phyloP scores from a whole-genome alignment of 2,888 invertebrate species.

The Ethmia dodecea region DNA sequence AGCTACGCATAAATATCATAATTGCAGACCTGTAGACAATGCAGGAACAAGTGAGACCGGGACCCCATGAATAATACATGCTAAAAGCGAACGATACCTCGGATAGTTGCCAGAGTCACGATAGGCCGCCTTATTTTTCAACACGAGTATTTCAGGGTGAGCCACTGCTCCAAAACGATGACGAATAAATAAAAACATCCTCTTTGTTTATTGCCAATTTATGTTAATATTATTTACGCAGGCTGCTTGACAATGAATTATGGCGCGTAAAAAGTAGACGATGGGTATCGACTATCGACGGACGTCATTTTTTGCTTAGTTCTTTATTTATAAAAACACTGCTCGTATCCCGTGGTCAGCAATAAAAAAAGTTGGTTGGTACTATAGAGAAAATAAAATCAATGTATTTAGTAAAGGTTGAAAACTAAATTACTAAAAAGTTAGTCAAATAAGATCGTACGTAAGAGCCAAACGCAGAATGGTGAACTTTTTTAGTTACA shows the following conservation, averaged over 20 bases:
- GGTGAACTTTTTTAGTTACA: too few species aligned
- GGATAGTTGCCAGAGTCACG: constrained; percentile 38
- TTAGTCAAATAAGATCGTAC: too few species aligned
- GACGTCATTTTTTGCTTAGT: too few species aligned
- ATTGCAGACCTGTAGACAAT: constrained; percentile 71
- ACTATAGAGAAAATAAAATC: too few species aligned
- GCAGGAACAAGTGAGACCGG: constrained; percentile 60
- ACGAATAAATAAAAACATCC: constrained; percentile 26
- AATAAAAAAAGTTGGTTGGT: too few species aligned
- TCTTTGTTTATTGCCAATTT: constrained; percentile 26
- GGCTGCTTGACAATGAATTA: constrained; percentile 9
- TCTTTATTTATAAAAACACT: too few species aligned
- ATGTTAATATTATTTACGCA: constrained; percentile 21
- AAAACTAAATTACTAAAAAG: too few species aligned
- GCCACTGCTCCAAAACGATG: constrained; percentile 28
- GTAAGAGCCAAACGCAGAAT: too few species aligned
- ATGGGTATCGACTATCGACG: too few species aligned
- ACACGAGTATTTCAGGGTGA: constrained; percentile 44
- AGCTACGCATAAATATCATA: constrained; percentile 69
- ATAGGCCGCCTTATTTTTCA: constrained; percentile 46
- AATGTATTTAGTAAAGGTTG: too few species aligned
- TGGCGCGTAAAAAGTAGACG: constrained; percentile 11
- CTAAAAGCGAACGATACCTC: constrained; percentile 47
- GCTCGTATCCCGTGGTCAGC: too few species aligned
- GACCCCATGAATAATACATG: constrained; percentile 63